A percentile compares a stretch with the other conserved stretches of the same genome.
phyloP scores from a whole-genome alignment of 2,797 vertebrate species.

The Poecilia wingei region DNA sequence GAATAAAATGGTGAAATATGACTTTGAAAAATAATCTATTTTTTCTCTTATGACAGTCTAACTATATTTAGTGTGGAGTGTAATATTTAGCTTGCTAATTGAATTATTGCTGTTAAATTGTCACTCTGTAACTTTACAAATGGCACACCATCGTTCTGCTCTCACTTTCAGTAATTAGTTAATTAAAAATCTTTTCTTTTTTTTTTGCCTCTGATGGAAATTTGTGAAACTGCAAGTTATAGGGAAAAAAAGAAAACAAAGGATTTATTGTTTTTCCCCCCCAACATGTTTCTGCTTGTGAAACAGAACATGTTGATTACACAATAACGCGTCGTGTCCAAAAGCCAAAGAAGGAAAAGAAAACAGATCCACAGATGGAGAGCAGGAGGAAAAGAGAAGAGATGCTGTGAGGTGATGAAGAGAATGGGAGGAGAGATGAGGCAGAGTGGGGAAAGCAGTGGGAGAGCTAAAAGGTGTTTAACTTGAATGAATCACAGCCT shows the following conservation, averaged over 20 bases:
- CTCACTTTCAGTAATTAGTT: background rate
- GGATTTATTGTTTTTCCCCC: too few relatives aligned
- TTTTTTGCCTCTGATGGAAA: too few relatives aligned
- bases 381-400: conserved; percentile 16
- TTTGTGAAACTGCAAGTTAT: too few relatives aligned
- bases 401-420: conserved; percentile 18
- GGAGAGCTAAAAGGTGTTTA: conserved; percentile 35
- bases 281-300: conserved; percentile 49
- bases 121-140: too few relatives aligned
- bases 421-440: conserved; percentile 14
- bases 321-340: conserved; percentile 49
- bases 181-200: background rate
- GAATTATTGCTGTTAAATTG: background rate
- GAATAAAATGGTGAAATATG: background rate
- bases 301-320: conserved; percentile 49
- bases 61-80: too few relatives aligned
- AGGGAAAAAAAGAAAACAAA: too few relatives aligned
- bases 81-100: background rate
- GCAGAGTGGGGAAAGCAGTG: conserved; percentile 1
- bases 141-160: background rate
- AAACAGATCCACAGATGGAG: conserved; percentile 33
- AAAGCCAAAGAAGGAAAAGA: conserved; percentile 5
- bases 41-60: too few relatives aligned
- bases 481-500: conserved; percentile 42
- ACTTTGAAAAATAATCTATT: background rate